Evolutionary conservation across 2,797 vertebrate species (phyloP).

Genomic region (Pipistrellus kuhlii): DNA sequence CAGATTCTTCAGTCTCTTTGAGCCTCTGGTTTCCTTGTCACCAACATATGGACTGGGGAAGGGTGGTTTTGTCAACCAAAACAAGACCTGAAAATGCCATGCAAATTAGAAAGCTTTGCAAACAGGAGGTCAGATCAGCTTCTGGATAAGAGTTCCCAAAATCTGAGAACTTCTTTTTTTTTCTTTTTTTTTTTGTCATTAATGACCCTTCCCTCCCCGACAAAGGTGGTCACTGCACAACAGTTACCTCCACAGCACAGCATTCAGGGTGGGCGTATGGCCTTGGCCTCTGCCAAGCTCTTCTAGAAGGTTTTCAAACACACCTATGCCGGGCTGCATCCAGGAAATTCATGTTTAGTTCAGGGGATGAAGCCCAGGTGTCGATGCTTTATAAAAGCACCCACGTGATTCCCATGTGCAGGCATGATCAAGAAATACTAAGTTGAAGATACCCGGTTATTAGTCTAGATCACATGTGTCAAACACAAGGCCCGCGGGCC

Average conservation of each 20-base stretch:
- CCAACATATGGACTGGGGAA: neutral
- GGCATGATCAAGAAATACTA: neutral
- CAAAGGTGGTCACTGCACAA: neutral
- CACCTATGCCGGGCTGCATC: neutral
- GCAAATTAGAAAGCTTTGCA: neutral
- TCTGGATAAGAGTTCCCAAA: neutral
- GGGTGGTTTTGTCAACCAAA: neutral
- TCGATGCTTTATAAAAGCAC: neutral
- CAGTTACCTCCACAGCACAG: neutral
- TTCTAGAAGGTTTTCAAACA: neutral
- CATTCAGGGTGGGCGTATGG: too few relatives aligned
- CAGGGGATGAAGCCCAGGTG: neutral
- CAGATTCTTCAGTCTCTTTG: neutral
- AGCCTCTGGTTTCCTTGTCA: neutral
- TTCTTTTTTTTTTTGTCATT: neutral
- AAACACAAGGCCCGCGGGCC: too few relatives aligned
- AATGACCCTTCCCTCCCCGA: neutral
- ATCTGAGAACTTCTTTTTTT: neutral
- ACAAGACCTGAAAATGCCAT: neutral
- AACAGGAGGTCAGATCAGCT: neutral
- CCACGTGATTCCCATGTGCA: neutral
- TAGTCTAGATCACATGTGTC: too few relatives aligned
- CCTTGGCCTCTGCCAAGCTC: neutral
- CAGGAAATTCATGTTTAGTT: neutral
- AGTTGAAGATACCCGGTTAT: neutral